phyloP scores from a whole-genome alignment of 2,113 vertebrate species.

The Chloropsis hardwickii region DNA sequence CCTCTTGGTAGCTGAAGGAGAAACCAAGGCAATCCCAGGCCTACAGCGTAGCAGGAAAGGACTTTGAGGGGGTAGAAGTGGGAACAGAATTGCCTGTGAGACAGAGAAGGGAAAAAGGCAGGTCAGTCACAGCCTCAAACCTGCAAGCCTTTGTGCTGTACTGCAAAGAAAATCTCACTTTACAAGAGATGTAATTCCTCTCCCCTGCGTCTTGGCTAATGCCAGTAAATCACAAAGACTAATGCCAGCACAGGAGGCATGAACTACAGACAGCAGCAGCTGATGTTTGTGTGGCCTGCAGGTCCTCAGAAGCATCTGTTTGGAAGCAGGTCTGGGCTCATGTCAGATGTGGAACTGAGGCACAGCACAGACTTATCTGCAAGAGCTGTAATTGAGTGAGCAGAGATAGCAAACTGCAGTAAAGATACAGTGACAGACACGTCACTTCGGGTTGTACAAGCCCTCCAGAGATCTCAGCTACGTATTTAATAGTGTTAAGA shows the following conservation, averaged over 20 bases:
- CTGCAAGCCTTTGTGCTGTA: not conserved
- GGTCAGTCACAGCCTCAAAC: not conserved
- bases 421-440: not conserved
- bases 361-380: not conserved
- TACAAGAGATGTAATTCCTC: not conserved
- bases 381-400: not conserved
- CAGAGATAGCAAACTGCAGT: not conserved
- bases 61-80: not conserved
- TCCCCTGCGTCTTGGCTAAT: rapidly evolving
- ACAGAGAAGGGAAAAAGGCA: not conserved
- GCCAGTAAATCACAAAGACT: not conserved
- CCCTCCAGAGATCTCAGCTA: constrained; percentile 18
- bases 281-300: not conserved
- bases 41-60: not conserved
- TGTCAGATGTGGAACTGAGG: not conserved
- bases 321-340: not conserved
- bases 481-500: constrained; percentile 11
- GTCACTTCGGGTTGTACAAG: not conserved
- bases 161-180: not conserved
- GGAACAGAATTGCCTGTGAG: not conserved
- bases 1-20: not conserved
- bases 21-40: not conserved
- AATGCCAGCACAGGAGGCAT: not conserved
- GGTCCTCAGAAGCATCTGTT: not conserved
- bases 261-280: not conserved